These are phyloP conservation scores for Anarrhichthys ocellatus DNA, from an alignment of 2,113 vertebrate species.

Conservation along the genomic window DNA sequence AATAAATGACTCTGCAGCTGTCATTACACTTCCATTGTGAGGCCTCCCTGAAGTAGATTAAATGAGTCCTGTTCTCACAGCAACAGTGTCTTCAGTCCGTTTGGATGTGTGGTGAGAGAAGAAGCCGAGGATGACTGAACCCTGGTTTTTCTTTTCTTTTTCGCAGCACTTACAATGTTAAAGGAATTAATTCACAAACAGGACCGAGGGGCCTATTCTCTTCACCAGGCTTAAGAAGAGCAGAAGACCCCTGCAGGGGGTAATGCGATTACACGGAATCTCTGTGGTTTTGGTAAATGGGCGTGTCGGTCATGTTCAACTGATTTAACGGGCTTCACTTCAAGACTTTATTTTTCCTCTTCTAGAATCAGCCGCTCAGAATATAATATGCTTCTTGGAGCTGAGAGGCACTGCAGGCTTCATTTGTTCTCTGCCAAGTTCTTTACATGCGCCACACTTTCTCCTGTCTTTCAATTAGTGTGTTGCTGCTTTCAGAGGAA, in stretches of 20 bases:
- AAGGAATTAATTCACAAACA: slow-evolving; percentile 9
- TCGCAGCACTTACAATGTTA: background rate
- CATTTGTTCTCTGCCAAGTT: background rate
- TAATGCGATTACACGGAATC: slow-evolving; percentile 68
- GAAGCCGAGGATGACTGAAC: background rate
- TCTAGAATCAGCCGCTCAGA: background rate
- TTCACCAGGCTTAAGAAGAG: slow-evolving; percentile 21
- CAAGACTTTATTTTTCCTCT: slow-evolving; percentile 21
- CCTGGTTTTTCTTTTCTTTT: background rate
- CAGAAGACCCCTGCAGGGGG: slow-evolving; percentile 47
- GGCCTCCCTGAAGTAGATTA: slow-evolving; percentile 35
- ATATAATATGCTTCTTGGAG: background rate
- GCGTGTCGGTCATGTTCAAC: slow-evolving; percentile 29
- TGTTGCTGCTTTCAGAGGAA: slow-evolving; percentile 4
- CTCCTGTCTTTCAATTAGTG: background rate
- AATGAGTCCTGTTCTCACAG: background rate
- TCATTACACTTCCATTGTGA: slow-evolving; percentile 43
- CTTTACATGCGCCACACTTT: background rate
- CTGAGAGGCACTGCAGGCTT: background rate
- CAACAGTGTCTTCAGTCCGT: slow-evolving; percentile 4
- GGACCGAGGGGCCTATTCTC: background rate
- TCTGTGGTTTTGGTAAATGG: slow-evolving; percentile 47
- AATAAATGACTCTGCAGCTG: slow-evolving; percentile 55
- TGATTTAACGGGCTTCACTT: slow-evolving; percentile 47
- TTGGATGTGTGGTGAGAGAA: background rate